Evolutionary conservation across 2,113 vertebrate species (phyloP).

Genomic region (Romanogobio albipinnatus): DNA sequence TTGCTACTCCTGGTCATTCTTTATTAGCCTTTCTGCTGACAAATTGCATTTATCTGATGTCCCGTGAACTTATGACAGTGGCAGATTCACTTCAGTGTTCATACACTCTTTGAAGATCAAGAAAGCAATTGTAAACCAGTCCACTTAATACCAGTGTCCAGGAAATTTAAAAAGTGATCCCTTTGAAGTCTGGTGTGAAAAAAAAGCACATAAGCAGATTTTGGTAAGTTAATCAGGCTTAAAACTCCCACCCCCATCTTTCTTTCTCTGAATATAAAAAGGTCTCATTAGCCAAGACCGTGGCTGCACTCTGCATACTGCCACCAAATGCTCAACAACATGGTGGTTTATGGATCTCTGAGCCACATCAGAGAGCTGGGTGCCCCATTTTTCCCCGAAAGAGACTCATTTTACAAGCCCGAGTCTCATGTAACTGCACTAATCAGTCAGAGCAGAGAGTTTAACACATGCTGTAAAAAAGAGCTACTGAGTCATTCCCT

Average conservation of each 20-base stretch:
- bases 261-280: slow-evolving; percentile 45
- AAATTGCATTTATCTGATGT: slow-evolving; percentile 56
- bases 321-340: slow-evolving; percentile 41
- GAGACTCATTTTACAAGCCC: slow-evolving; percentile 38
- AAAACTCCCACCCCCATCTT: slow-evolving; percentile 29
- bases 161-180: slow-evolving; percentile 61
- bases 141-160: slow-evolving; percentile 52
- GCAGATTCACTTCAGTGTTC: slow-evolving; percentile 57
- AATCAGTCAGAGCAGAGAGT: background rate
- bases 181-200: slow-evolving; percentile 66
- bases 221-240: slow-evolving; percentile 57
- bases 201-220: slow-evolving; percentile 61
- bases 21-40: slow-evolving; percentile 65
- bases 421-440: background rate
- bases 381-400: background rate
- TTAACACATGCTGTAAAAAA: slow-evolving; percentile 26
- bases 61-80: slow-evolving; percentile 61
- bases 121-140: slow-evolving; percentile 56
- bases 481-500: background rate
- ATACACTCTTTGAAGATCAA: slow-evolving; percentile 55
- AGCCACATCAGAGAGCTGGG: slow-evolving; percentile 25
- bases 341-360: slow-evolving; percentile 24
- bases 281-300: slow-evolving; percentile 36
- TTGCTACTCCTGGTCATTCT: slow-evolving; percentile 62
- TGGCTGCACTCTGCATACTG: slow-evolving; percentile 4